Evolutionary conservation across 1,140 invertebrate species (phyloP), one percentile per base, ranked within the genome.

Genomic region (Aricia agestis): DNA sequence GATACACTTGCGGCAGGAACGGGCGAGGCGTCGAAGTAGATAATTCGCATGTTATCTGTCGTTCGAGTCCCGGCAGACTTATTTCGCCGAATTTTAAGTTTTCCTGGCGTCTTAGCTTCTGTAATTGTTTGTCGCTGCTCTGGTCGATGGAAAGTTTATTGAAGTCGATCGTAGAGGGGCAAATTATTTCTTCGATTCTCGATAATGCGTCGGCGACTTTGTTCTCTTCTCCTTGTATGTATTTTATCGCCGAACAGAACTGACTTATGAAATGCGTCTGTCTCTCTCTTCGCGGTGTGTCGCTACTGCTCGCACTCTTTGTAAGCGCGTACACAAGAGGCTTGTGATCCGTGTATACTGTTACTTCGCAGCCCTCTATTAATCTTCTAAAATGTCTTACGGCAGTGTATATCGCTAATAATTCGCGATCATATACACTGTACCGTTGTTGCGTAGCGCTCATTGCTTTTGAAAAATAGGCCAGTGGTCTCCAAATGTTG

Each of bases 221-320:
- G 36, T 78, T 78, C 11, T 76, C 45, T 68, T 74, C 69, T 59
- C 77, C 75, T 67, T 74, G 17, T 9, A 79, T 67, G 70, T 75
- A 76, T n/a, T 74, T 61, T 10, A 79, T 77, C 7, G 32, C 70
- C 9, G 72, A 61, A 58, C 75, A 78, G 19, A 78, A 78, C 72
- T 78, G 75, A 71, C 73, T 74, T 36, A 79, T 76, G 66, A 69
- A 76, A 11, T 76, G 69, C 42, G 75, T 66, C 66, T 78, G 75
- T 57, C 74, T 73, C 63, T 78, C 77, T 32, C 74, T 42, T 42
- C 70, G 58, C n/a, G 75, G 73, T 19, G 77, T 76, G 72, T 78
- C 77, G 67, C 69, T 74, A 9, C 25, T 71, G 41, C 41, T 74
- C 15, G 61, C 19, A 4, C 58, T 4, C 73, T 42, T 67, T 7